Evolutionary conservation across 2,797 vertebrate genomes (phyloP).

Genomic region (Syngnathus acus): DNA sequence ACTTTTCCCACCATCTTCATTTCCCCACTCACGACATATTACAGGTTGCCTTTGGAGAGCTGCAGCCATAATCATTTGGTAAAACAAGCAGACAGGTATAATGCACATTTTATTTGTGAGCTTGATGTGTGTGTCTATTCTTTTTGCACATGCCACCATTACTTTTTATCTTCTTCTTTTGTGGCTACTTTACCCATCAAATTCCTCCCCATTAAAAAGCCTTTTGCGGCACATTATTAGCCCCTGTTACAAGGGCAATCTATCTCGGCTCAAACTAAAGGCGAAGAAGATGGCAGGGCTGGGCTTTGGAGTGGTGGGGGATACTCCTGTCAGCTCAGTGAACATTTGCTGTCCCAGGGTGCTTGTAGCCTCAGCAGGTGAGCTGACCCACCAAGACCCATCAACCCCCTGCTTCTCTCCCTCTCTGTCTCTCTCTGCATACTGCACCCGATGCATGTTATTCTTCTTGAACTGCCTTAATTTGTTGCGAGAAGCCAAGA

Average conservation of each 20-base stretch:
- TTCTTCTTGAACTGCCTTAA: not conserved
- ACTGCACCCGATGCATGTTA: slow-evolving; percentile 16
- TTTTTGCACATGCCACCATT: slow-evolving; percentile 35
- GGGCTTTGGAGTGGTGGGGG: slow-evolving; percentile 46
- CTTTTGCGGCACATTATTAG: slow-evolving; percentile 73
- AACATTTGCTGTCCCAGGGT: slow-evolving; percentile 74
- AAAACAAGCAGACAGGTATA: slow-evolving; percentile 64
- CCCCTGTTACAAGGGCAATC: slow-evolving; percentile 74
- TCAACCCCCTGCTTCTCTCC: slow-evolving; percentile 51
- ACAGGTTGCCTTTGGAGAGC: slow-evolving; percentile 64
- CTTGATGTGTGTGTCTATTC: slow-evolving; percentile 46
- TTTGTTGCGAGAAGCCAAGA: slow-evolving; percentile 56
- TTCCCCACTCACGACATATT: slow-evolving; percentile 63
- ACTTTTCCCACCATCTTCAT: slow-evolving; percentile 50
- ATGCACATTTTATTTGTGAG: slow-evolving; percentile 20
- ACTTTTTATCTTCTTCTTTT: slow-evolving; percentile 35
- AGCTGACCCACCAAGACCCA: slow-evolving; percentile 72
- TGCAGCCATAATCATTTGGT: slow-evolving; percentile 68
- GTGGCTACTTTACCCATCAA: slow-evolving; percentile 56
- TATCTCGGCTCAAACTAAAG: slow-evolving; percentile 62
- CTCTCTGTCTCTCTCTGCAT: slow-evolving; percentile 18
- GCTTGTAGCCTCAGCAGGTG: slow-evolving; percentile 79
- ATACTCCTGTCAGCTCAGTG: slow-evolving; percentile 74
- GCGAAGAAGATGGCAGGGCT: slow-evolving; percentile 44
- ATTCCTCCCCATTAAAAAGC: slow-evolving; percentile 72